These are phyloP conservation scores for Clarias batrachus DNA, from an alignment of 2,113 vertebrate species.

Conservation along the genomic window DNA sequence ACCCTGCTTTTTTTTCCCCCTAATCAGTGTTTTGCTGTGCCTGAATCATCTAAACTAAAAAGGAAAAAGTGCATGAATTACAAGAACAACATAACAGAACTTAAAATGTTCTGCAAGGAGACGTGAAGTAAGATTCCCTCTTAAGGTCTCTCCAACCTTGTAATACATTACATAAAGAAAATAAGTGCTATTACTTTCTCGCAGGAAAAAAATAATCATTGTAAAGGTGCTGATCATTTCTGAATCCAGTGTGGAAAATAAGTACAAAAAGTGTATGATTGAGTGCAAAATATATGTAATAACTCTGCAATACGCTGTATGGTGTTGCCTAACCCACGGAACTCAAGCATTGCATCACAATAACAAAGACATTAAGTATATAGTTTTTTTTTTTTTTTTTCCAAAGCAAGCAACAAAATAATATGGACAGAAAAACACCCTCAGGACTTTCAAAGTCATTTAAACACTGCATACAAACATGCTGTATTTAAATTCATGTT, in stretches of 20 bases:
- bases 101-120: neutral
- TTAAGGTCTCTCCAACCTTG: neutral
- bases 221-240: neutral
- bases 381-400: neutral
- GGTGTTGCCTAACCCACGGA: neutral
- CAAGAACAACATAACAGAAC: neutral
- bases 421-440: neutral
- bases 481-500: neutral
- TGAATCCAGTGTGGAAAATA: neutral
- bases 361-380: neutral
- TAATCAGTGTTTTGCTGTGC: neutral
- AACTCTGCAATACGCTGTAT: neutral
- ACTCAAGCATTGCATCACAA: neutral
- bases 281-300: neutral
- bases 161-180: neutral
- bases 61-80: neutral
- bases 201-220: neutral
- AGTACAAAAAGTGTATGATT: neutral
- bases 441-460: neutral
- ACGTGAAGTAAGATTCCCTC: neutral
- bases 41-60: neutral
- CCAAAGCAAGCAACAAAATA: too few species aligned
- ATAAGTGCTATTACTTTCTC: neutral
- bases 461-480: neutral
- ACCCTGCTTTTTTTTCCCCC: neutral